phyloP scores from a whole-genome alignment of 2,797 vertebrate species.

The Sebastes taczanowskii region DNA sequence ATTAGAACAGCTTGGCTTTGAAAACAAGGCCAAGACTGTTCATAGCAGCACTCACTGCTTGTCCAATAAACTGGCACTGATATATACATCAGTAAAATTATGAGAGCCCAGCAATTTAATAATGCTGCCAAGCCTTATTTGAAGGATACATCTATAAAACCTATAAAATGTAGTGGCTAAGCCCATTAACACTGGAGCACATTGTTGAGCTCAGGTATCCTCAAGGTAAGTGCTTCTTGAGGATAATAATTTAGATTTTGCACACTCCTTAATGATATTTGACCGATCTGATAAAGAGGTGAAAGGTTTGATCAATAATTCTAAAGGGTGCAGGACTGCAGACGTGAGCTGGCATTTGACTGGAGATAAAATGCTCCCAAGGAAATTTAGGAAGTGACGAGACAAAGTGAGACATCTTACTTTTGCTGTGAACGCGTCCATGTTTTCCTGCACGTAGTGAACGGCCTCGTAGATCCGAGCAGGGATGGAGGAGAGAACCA shows the following conservation, averaged over 20 bases:
- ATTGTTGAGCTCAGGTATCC: not conserved
- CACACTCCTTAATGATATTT: not conserved
- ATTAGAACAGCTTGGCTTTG: not conserved
- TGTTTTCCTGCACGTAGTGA: conserved; percentile 86
- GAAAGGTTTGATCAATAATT: not conserved
- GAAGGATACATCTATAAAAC: conserved; percentile 10
- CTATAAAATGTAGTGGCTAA: not conserved
- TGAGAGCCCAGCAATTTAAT: not conserved
- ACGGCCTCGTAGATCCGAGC: conserved; percentile 87
- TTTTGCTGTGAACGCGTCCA: conserved; percentile 85
- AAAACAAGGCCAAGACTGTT: not conserved
- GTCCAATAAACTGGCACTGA: not conserved
- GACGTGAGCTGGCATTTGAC: not conserved
- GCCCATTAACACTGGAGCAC: not conserved
- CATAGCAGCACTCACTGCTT: not conserved
- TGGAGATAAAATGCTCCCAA: not conserved
- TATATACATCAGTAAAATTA: not conserved
- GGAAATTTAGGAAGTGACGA: not conserved
- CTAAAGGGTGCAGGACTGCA: not conserved
- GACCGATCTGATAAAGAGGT: not conserved
- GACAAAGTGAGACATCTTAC: conserved; percentile 60
- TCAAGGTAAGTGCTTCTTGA: not conserved
- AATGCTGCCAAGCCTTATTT: not conserved
- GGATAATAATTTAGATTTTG: not conserved
- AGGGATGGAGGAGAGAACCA: conserved; percentile 87